Evolutionary conservation across 2,113 vertebrate genomes (phyloP), one percentile per base, ranked within the genome.

Genomic region (Esox niger): DNA sequence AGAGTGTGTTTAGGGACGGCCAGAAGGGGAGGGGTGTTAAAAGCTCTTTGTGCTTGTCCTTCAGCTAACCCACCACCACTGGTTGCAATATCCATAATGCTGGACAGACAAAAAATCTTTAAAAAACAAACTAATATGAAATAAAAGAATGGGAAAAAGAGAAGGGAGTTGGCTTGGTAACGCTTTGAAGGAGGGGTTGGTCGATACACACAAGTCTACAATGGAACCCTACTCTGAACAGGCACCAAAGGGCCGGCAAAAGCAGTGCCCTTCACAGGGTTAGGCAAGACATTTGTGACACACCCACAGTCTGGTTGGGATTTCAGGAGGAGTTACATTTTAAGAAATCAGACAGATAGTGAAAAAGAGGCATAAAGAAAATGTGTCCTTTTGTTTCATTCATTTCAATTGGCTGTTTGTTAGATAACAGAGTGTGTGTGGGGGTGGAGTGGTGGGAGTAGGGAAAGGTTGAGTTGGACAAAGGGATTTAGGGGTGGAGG

Each of bases 31-130:
- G 56, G 66, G 30, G 61, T 74, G 79, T 82, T 80, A 84, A 84
- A 87, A 83, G 83, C 79, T 79, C 78, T 73, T 72, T 81, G 76
- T 86, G 76, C 69, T 83, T 82, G 82, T 83, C 87, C 82, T 86
- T 84, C 71, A 86, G 85, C 78, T 76, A 83, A 74, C 74, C 56
- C 67, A 33, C 61, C 62, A 33, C 61, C 62, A 62, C 79, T 74
- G 76, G 68, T 21, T 52, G 75, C 66, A 74, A 77, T 78, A 81
- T 82, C 74, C 8, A 13, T 69, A 76, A 72, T 46, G 47, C 62
- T 29, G 69, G 62, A 49, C 47, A 43, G 47, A 5, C 23, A 47
- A 64, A 76, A 82, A 80, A 84, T 82, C 78, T 81, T 84, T 84
- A 79, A 86, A 86, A 86, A 82, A 77, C 83, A 86, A 83, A 56